phyloP scores from a whole-genome alignment of 2,888 invertebrate species.

The Crossocerus cetratus region DNA sequence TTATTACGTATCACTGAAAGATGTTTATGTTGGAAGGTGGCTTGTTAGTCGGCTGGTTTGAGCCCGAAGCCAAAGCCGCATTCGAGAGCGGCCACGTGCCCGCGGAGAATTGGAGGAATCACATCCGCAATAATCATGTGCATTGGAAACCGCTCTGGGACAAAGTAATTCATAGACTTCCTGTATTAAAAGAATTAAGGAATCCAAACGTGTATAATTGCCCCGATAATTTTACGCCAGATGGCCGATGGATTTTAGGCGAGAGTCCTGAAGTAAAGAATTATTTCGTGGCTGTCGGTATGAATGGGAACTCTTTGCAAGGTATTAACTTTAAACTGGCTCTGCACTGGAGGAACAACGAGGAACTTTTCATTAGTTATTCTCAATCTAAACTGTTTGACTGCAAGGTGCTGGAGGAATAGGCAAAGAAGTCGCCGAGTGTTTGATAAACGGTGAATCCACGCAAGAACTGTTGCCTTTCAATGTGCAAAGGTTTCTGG shows the following conservation, averaged over 20 bases:
- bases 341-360: no score
- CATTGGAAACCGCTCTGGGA: conserved; percentile 81
- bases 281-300: conserved; percentile 86
- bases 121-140: conserved; percentile 80
- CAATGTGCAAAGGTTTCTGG: conserved; percentile 82
- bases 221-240: conserved; percentile 85
- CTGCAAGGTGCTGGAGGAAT: conserved; percentile 82
- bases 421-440: conserved; percentile 83
- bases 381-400: neutral
- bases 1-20: neutral
- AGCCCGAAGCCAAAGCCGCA: conserved; percentile 82
- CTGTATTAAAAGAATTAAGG: conserved; percentile 78
- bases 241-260: conserved; percentile 84
- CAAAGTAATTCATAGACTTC: conserved; percentile 79
- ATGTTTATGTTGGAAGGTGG: conserved; percentile 66
- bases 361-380: neutral
- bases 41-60: conserved; percentile 83
- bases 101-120: conserved; percentile 77
- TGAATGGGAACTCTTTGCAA: conserved; percentile 84
- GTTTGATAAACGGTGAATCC: conserved; percentile 83
- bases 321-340: conserved; percentile 41
- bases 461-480: conserved; percentile 81
- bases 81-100: conserved; percentile 78
- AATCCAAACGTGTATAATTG: conserved; percentile 81
- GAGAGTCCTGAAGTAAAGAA: conserved; percentile 84